Conservation (phyloP, 1,140 invertebrate species). For the Sycophila sp. region DNA sequence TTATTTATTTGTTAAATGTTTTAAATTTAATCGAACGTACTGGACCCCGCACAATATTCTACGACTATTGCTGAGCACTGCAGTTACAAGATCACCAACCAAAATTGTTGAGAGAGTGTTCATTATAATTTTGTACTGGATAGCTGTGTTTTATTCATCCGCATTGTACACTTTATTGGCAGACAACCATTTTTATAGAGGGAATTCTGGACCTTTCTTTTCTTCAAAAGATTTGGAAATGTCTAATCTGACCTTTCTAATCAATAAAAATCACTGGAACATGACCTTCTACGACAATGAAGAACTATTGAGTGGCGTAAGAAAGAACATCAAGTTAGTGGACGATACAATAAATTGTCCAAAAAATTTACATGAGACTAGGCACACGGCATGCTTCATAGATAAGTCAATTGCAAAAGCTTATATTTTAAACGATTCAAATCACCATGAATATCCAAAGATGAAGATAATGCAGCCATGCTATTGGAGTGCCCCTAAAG, state of each 20-base stretch:
- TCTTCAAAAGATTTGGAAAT: neutral
- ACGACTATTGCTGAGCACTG: neutral
- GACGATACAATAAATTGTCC: neutral
- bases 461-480: slow-evolving; percentile 5
- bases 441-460: neutral
- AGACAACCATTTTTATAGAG: neutral
- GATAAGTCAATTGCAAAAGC: neutral
- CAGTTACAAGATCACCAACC: neutral
- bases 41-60: slow-evolving; percentile 8
- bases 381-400: neutral
- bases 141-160: neutral
- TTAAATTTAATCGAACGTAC: neutral
- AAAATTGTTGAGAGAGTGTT: neutral
- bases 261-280: neutral
- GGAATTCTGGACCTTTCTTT: neutral
- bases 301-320: neutral
- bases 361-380: neutral
- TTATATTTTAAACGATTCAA: neutral
- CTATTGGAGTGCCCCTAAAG: slow-evolving; percentile 15
- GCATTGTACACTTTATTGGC: slow-evolving; percentile 3
- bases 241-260: neutral
- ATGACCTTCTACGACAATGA: slow-evolving; percentile 2
- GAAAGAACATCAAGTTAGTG: neutral
- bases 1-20: neutral
- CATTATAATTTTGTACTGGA: neutral